Evolutionary conservation across 2,797 vertebrate genomes (phyloP).

Genomic region (Cossypha caffra): DNA sequence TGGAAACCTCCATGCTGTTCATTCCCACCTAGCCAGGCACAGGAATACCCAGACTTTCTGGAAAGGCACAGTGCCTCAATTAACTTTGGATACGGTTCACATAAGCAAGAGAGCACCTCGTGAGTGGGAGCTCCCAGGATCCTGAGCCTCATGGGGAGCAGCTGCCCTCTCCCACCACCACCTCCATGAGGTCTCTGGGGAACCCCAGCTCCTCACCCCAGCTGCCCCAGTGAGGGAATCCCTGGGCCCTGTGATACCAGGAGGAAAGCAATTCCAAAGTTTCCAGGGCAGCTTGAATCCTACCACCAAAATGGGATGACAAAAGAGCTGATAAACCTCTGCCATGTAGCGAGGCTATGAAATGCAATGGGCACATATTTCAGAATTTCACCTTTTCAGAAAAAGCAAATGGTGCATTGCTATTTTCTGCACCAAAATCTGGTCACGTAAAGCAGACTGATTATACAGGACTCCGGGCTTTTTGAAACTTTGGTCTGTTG

Average conservation of each 20-base stretch:
- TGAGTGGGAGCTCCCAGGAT: neutral
- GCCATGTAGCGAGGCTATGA: neutral
- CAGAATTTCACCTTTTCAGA: neutral
- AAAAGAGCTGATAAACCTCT: neutral
- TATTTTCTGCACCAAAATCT: neutral
- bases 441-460: neutral
- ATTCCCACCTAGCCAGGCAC: neutral
- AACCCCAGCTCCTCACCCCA: neutral
- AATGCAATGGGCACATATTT: neutral
- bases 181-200: fast-evolving
- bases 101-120: fast-evolving
- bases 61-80: neutral
- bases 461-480: neutral
- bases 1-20: neutral
- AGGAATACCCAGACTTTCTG: neutral
- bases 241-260: neutral
- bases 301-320: neutral
- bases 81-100: neutral
- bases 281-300: neutral
- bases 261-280: neutral
- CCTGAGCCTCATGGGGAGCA: neutral
- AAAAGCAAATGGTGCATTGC: fast-evolving
- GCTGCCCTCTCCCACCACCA: neutral
- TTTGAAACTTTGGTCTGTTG: neutral
- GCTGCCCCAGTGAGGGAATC: fast-evolving